Base-by-base conservation (phyloP, 1,140 invertebrate species). In the Cylas formicarius region DNA sequence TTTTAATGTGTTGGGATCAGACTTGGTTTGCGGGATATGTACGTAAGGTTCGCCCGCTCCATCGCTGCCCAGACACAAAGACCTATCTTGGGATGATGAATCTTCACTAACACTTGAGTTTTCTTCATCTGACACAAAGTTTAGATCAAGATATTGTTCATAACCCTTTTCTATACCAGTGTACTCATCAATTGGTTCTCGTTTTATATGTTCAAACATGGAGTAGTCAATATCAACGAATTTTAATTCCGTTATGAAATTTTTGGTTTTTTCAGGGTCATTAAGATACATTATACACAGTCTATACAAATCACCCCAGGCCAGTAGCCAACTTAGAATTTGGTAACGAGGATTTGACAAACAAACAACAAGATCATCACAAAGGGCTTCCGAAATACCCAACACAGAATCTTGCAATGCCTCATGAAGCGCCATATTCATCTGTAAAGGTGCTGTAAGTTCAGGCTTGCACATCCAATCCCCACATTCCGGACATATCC, bases 221-320 rank as follows among this genome's bases (percentile, higher is more conserved):
- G 72, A 74, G 50, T 80, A 80, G 59, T 80, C 77, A 35, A 80
- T 76, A 42, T 80, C 77, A 0, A 80, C 56, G 57, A 73, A 80
- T 54, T 80, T 80, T 3, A 80, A 57, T 45, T 77, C 75, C 23
- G 75, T 77, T 33, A 74, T 73, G 10, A 70, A 68, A 47, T 74
- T 76, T 14, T 75, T 68, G 53, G 76, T 74, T 18, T 72, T 68
- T 37, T 78, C 72, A 0, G 71, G 69, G 45, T 78, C 72, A 10
- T 74, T 67, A 10, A 80, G 52, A 55, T 80, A 81, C 24, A 71
- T 68, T 32, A 75, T 69, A 61, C 78, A 81, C 6, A 76, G 52
- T 16, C 58, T 58, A 31, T 72, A 72, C 20, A 81, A 59, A 42
- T 78, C 72, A 20, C 64, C 61, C 77, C 78, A 80, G 19, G 74